A percentile compares a stretch with the other conserved stretches of the same genome.
Conservation (phyloP, 2,797 vertebrate genomes). For the Vultur gryphus region DNA sequence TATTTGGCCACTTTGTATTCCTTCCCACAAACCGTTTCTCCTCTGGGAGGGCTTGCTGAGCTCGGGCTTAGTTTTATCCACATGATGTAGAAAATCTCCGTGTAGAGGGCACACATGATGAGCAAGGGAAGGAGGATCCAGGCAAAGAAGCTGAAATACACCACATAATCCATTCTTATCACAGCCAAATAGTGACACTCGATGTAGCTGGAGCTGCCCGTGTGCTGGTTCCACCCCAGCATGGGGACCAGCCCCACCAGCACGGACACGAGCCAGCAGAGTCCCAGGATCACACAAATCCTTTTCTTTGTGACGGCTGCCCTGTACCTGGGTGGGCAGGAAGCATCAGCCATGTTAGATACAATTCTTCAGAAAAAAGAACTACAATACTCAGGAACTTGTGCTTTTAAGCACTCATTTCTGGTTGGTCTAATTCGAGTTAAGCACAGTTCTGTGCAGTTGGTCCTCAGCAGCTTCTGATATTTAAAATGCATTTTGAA, state of each 20-base stretch:
- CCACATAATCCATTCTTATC: slow-evolving; percentile 86
- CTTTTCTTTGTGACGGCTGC: slow-evolving; percentile 67
- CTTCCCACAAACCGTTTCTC: slow-evolving; percentile 78
- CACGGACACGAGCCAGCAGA: slow-evolving; percentile 77
- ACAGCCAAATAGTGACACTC: slow-evolving; percentile 75
- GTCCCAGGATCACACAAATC: slow-evolving; percentile 70
- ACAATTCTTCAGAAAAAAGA: neutral
- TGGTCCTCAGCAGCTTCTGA: neutral
- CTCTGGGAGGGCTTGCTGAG: slow-evolving; percentile 64
- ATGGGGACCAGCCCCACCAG: slow-evolving; percentile 79
- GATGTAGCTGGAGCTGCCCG: slow-evolving; percentile 12
- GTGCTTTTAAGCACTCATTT: neutral
- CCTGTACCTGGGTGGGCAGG: slow-evolving; percentile 71
- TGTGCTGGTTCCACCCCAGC: slow-evolving; percentile 75
- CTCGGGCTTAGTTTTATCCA: slow-evolving; percentile 77
- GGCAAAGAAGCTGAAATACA: slow-evolving; percentile 86
- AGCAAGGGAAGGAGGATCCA: slow-evolving; percentile 83
- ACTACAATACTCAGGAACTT: neutral
- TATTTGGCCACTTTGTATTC: slow-evolving; percentile 87
- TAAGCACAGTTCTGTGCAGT: neutral
- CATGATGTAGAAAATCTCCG: slow-evolving; percentile 83
- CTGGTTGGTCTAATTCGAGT: neutral
- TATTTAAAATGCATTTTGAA: neutral
- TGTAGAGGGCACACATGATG: slow-evolving; percentile 81
- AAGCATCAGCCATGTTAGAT: neutral